phyloP scores from a whole-genome alignment of 2,113 vertebrate species.

The Peromyscus californicus region DNA sequence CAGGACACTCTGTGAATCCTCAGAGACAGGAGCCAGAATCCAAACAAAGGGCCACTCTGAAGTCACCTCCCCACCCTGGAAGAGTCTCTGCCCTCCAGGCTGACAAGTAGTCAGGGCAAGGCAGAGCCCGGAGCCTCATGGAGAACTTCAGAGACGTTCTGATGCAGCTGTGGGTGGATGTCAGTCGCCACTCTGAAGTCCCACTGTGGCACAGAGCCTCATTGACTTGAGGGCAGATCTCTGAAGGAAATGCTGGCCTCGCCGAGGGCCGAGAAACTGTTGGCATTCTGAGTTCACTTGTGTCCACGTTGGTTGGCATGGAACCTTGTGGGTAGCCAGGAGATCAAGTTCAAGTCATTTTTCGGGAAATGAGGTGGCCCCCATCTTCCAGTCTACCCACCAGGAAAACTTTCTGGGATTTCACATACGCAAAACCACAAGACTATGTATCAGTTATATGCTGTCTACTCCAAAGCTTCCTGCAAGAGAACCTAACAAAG shows the following conservation, averaged over 20 bases:
- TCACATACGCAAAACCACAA: not conserved
- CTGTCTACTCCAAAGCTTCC: not conserved
- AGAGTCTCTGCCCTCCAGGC: not conserved
- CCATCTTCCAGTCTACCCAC: not conserved
- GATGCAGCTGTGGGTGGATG: too few species aligned
- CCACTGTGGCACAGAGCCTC: not conserved
- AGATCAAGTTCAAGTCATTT: not conserved
- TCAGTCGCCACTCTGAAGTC: not conserved
- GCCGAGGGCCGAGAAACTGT: not conserved
- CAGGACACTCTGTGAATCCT: not conserved
- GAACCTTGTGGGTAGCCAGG: accelerated
- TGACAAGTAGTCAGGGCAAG: not conserved
- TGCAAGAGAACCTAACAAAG: not conserved
- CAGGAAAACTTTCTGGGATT: not conserved
- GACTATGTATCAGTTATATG: not conserved
- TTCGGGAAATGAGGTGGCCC: not conserved
- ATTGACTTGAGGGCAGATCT: not conserved
- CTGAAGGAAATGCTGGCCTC: not conserved
- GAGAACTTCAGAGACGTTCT: not conserved
- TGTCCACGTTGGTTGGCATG: not conserved
- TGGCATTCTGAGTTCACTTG: not conserved
- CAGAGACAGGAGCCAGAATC: not conserved
- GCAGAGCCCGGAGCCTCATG: not conserved
- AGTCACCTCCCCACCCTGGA: accelerated
- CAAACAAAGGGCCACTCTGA: not conserved